These are phyloP conservation scores for Hemithea aestivaria DNA, from an alignment of 2,888 invertebrate genomes.

Conservation along the genomic window DNA sequence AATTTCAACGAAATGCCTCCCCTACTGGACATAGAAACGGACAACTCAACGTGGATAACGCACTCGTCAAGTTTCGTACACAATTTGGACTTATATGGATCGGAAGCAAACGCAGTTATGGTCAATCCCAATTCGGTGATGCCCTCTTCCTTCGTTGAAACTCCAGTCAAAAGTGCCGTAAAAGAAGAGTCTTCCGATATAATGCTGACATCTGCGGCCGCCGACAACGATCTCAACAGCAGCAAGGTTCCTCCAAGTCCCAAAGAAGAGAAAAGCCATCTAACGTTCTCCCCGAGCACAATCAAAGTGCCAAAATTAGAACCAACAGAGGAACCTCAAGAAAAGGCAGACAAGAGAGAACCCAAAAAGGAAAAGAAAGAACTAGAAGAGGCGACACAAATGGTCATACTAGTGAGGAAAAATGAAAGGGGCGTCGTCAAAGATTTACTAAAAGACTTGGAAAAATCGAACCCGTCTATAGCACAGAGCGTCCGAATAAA, in stretches of 20 bases:
- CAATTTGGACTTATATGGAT: conserved; percentile 83
- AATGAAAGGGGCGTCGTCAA: conserved; percentile 80
- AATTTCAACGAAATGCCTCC: conserved; percentile 82
- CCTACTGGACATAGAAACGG: conserved; percentile 83
- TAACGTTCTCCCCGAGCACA: conserved; percentile 85
- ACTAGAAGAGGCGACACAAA: conserved; percentile 71
- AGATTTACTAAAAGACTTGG: conserved; percentile 81
- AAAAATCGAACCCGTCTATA: conserved; percentile 44
- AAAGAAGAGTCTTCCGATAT: conserved; percentile 73
- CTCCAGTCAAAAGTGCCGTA: conserved; percentile 65
- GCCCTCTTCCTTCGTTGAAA: conserved; percentile 84
- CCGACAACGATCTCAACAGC: conserved; percentile 50
- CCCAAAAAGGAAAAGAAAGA: conserved; percentile 37
- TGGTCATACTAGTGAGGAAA: conserved; percentile 71
- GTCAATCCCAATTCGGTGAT: conserved; percentile 95
- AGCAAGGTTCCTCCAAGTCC: conserved; percentile 79
- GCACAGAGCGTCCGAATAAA: conserved; percentile 66
- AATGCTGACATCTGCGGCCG: conserved; percentile 64
- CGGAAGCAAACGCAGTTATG: conserved; percentile 87
- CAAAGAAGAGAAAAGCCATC: conserved; percentile 83
- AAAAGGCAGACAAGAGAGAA: conserved; percentile 11
- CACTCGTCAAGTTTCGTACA: conserved; percentile 83
- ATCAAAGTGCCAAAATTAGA: conserved; percentile 81
- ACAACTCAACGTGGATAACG: conserved; percentile 79
- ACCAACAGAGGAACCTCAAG: conserved; percentile 48